Base-by-base conservation (phyloP, 2,797 vertebrate species). In the Pogonophryne albipinna region DNA sequence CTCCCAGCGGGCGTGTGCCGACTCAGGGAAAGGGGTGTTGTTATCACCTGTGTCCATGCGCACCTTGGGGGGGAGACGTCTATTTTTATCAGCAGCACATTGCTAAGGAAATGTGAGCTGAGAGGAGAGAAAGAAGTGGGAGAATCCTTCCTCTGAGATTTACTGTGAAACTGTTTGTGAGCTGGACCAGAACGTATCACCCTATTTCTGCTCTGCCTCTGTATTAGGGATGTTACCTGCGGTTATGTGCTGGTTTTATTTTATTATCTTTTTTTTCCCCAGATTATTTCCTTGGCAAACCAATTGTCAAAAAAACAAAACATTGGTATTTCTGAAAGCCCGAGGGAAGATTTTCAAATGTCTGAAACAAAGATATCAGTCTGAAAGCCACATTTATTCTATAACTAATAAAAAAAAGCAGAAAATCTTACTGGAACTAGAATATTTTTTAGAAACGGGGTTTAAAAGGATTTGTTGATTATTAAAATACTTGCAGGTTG, bases 1-100 rank as follows among this genome's bases (percentile, higher is more conserved):
- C 74, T 85, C 87, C 81, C 90, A 84, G 84, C 83, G 68, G 80
- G 87, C 79, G 79, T 78, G 77, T 85, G 86, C 80, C 63, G 60
- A 73, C 76, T 85, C 74, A 67, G 81, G 57, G 45, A 87, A 83
- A 85, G 71, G 83, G 81, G 84, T 91, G 89, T 88, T 88, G 85
- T 88, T 92, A 89, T 92, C 91, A 89, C 93, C 91, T 87, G 86
- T 89, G 87, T 91, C 87, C 86, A 88, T 83, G 83, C 72, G 85
- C 85, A 91, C 92, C 91, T 91, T 67, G 68, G 85, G 87, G 80
- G 65, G 52, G 62, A 51, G 31, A 15, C 67, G 55, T 77, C 84
- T 93, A 91, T 93, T 91, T 94, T 91, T 93, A 93, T 87, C 88
- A 64, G 65, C 70, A 75, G 85, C 66, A 71, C 76, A 87, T 82